Evolutionary conservation across 2,888 invertebrate species (phyloP).

Genomic region (Pristionchus exspectatus): DNA sequence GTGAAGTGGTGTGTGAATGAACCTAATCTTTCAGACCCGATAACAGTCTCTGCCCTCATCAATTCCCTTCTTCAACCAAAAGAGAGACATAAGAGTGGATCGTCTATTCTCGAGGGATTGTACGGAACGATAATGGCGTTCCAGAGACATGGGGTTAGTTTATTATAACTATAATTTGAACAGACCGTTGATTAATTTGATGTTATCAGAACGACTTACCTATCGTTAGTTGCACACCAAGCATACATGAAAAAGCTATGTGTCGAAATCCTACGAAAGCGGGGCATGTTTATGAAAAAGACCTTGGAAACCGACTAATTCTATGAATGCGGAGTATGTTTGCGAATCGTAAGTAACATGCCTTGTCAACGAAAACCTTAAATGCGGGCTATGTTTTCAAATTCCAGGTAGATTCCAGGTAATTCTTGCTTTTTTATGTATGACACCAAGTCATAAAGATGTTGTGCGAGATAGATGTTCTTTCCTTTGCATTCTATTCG

Average conservation of each 20-base stretch:
- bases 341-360: no score
- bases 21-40: not conserved
- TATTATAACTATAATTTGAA: not conserved
- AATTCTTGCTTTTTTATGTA: no score
- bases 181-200: not conserved
- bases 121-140: constrained; percentile 24
- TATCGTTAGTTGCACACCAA: not conserved
- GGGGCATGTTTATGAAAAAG: no score
- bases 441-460: no score
- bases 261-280: no score
- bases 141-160: constrained; percentile 46
- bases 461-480: not conserved
- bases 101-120: not conserved
- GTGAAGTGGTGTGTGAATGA: no score
- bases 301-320: no score
- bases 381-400: no score
- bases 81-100: not conserved
- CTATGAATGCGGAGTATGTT: no score
- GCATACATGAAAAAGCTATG: no score
- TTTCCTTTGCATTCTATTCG: not conserved
- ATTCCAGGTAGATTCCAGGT: no score
- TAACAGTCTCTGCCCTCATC: not conserved
- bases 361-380: no score
- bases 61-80: not conserved
- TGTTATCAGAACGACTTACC: not conserved